Conservation (phyloP, 2,113 vertebrate species). For the Pollimyrus isidori region DNA sequence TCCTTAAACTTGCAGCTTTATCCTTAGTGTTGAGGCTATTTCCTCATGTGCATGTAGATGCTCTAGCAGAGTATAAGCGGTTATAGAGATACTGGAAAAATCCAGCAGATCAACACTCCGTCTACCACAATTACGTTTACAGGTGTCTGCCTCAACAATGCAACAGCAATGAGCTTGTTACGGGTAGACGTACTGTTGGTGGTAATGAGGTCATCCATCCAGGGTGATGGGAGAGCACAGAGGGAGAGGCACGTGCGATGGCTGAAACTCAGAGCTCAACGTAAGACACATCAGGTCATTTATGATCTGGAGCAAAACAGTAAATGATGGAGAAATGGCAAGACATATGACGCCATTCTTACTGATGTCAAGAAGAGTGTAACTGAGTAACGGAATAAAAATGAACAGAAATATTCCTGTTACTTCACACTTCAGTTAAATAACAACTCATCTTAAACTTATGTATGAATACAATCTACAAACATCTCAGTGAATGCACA, state of each 20-base stretch:
- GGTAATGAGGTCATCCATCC: neutral
- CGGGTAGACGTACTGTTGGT: neutral
- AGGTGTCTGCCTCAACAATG: conserved; percentile 28
- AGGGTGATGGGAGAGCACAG: neutral
- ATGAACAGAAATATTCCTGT: neutral
- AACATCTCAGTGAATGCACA: neutral
- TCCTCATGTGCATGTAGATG: neutral
- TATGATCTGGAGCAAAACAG: neutral
- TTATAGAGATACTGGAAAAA: neutral
- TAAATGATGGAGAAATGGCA: neutral
- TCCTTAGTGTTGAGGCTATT: neutral
- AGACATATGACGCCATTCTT: neutral
- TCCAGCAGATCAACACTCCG: conserved; percentile 23
- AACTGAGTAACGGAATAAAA: neutral
- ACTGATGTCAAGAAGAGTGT: neutral
- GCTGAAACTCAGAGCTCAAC: neutral
- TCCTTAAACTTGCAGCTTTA: neutral
- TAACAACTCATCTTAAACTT: neutral
- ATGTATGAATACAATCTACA: neutral
- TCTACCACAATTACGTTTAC: conserved; percentile 22
- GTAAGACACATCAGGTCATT: neutral
- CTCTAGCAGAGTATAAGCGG: neutral
- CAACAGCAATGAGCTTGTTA: conserved; percentile 27
- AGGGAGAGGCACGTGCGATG: neutral
- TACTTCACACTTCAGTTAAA: neutral